Conservation (phyloP, 2,113 vertebrate species). For the Catharus bicknelli region DNA sequence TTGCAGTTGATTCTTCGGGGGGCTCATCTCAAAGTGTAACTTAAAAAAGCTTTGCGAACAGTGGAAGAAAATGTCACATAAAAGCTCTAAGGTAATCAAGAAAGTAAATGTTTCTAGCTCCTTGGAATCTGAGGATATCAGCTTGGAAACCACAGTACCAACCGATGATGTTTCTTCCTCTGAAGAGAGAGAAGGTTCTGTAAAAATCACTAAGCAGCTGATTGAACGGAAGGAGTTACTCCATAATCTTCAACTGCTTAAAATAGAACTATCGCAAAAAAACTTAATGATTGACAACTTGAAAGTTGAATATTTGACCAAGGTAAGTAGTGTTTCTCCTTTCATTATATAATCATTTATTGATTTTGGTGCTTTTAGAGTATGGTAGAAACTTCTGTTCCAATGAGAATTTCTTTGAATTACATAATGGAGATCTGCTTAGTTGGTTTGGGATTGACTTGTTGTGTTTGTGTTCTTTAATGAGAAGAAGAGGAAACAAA, state of each 20-base stretch:
- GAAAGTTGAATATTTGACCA: conserved; percentile 92
- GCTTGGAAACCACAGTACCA: conserved; percentile 93
- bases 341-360: accelerated
- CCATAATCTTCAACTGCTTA: conserved; percentile 88
- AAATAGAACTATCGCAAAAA: conserved; percentile 94
- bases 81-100: conserved; percentile 72
- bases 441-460: not conserved
- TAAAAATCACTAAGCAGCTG: conserved; percentile 89
- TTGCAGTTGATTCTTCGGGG: conserved; percentile 7
- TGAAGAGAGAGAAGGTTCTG: conserved; percentile 84
- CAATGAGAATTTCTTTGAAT: not conserved
- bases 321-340: conserved; percentile 71
- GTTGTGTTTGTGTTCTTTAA: not conserved
- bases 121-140: conserved; percentile 94
- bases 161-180: conserved; percentile 95
- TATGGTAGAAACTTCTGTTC: not conserved
- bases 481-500: not conserved
- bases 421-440: not conserved
- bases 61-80: conserved; percentile 81
- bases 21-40: not conserved
- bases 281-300: conserved; percentile 93
- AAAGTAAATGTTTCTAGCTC: conserved; percentile 90
- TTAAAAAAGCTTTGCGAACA: not conserved
- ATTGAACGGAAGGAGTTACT: conserved; percentile 93
- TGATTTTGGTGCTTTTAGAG: not conserved